Percentiles rank a stretch among this genome's conserved stretches.
phyloP scores from a whole-genome alignment of 2,113 vertebrate genomes.

The Chloroceryle aenea region DNA sequence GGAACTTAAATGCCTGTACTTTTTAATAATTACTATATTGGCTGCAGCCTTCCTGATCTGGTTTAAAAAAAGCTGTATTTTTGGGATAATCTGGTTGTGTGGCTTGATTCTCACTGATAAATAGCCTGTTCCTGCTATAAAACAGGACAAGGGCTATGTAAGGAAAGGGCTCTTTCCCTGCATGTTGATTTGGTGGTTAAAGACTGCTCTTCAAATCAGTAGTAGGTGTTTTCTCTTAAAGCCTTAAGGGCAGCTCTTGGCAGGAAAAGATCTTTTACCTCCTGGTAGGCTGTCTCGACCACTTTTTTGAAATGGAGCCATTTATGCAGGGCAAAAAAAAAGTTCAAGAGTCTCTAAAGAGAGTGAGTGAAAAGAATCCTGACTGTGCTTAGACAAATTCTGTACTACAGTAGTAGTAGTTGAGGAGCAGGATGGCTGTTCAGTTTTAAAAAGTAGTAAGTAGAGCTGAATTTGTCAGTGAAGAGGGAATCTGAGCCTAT shows the following conservation, averaged over 20 bases:
- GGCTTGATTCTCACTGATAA: neutral
- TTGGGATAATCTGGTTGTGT: neutral
- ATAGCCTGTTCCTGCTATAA: neutral
- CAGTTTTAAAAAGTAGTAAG: neutral
- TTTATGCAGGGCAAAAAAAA: neutral
- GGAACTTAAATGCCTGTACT: neutral
- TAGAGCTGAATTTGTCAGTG: neutral
- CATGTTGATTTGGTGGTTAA: neutral
- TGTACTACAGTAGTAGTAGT: neutral
- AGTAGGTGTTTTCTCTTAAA: neutral
- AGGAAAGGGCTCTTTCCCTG: neutral
- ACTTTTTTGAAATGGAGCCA: neutral
- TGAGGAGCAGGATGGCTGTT: neutral
- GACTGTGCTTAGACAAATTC: neutral
- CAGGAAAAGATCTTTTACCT: neutral
- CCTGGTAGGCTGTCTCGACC: neutral
- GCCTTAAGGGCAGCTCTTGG: neutral
- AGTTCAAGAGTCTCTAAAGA: neutral
- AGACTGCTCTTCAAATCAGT: neutral
- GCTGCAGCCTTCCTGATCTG: accelerated
- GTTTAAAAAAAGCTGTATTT: neutral
- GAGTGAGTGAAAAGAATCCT: neutral
- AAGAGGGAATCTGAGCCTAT: neutral
- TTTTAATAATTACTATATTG: neutral
- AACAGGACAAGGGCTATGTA: neutral